Evolutionary conservation across 2,113 vertebrate species (phyloP), one percentile per base, ranked within the genome.

Genomic region (Boleophthalmus pectinirostris): DNA sequence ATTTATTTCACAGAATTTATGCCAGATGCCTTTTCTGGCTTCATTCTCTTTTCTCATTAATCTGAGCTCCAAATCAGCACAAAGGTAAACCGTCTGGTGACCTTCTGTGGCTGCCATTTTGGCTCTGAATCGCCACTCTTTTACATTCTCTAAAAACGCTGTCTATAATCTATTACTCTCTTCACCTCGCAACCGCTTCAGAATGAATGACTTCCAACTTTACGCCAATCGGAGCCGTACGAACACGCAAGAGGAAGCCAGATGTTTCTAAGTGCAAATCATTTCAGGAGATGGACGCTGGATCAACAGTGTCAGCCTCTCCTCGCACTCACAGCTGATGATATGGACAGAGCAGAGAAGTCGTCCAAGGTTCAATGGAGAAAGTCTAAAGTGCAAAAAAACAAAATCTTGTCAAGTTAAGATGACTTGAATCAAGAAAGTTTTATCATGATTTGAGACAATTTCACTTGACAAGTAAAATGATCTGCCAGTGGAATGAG

Each of bases 11-110:
- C 23, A 7, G 56, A 25, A 13, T 58, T 58, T 24, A 21, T 15
- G 56, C 56, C 56, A 58, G 56, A 58, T 58, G 56, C 23, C 56
- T 24, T 58, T 25, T 24, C 56, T 58, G 56, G 56, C 56, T 24
- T 58, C 12, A 24, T 13, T 14, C 12, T 25, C 23, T 15, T 3
- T 58, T 25, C 56, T 58, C 56, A 58, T 58, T 58, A 58, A 58
- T 58, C 56, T 58, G 54, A 6, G 56, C 56, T 25, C 24, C 23
- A 2, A 23, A 58, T 58, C 56, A 25, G 56, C 23, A 58, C 56
- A 58, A 58, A 58, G 56, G 56, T 58, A 58, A 58, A 58, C 56
- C 15, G 56, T 5, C 56, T 25, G 0, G 12, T 58, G 56, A 58
- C 56, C 56, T 58, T 24, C 13, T 58, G 56, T 58, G 56, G 56